These are phyloP conservation scores for Ariolimax columbianus DNA, from an alignment of 2,888 invertebrate species.

Conservation along the genomic window DNA sequence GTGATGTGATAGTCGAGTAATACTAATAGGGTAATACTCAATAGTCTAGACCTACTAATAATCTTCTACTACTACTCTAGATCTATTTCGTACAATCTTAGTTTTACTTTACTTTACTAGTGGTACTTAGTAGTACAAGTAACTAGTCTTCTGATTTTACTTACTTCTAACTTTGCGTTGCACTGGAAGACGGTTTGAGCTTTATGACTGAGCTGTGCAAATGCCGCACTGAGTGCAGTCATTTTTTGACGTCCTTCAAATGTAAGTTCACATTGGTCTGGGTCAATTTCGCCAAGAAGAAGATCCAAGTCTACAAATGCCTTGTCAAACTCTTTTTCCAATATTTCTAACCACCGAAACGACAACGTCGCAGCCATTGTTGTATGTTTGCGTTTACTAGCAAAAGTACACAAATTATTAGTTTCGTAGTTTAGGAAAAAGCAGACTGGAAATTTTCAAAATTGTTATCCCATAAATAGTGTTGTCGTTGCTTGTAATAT, in stretches of 20 bases:
- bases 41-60: no score
- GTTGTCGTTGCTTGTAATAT: no score
- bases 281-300: constrained; percentile 84
- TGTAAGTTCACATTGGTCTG: constrained; percentile 80
- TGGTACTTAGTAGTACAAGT: no score
- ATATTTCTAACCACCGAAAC: constrained; percentile 90
- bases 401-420: background rate
- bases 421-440: background rate
- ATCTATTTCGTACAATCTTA: no score
- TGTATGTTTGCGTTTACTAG: constrained; percentile 29
- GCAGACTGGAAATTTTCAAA: no score
- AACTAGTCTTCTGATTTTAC: constrained; percentile 81
- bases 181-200: constrained; percentile 90
- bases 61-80: no score
- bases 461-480: no score
- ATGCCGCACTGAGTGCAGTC: constrained; percentile 88
- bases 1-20: no score
- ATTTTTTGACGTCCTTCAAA: constrained; percentile 85
- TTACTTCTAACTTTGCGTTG: constrained; percentile 89
- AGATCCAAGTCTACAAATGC: constrained; percentile 90
- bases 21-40: no score
- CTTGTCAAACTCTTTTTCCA: constrained; percentile 94
- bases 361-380: constrained; percentile 80
- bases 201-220: constrained; percentile 90
- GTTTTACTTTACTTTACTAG: no score